A percentile compares a stretch with the other conserved stretches of the same genome.
Evolutionary conservation across 1,140 invertebrate genomes (phyloP).

Genomic region (Aphelinus atriplicis): DNA sequence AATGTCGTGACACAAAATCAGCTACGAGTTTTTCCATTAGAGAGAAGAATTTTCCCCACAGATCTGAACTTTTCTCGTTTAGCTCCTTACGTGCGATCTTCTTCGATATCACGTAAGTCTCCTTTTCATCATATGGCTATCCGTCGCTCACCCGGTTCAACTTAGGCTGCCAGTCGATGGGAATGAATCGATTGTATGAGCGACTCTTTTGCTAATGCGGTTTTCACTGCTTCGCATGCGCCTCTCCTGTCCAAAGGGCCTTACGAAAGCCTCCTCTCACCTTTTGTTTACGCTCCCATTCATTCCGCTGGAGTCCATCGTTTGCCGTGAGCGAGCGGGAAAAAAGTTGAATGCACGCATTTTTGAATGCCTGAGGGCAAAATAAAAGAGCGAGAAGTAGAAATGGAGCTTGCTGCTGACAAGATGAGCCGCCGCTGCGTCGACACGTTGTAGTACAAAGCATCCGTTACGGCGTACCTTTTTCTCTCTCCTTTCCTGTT

Average conservation of each 20-base stretch:
- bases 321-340: too few relatives aligned
- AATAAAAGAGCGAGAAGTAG: too few relatives aligned
- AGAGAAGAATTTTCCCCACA: too few relatives aligned
- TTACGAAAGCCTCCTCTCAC: slow-evolving; percentile 4
- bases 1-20: too few relatives aligned
- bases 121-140: background rate
- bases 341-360: too few relatives aligned
- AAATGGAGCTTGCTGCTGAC: background rate
- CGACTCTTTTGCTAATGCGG: too few relatives aligned
- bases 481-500: too few relatives aligned
- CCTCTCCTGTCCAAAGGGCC: background rate
- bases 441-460: slow-evolving; percentile 11
- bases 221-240: too few relatives aligned
- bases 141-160: too few relatives aligned
- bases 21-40: too few relatives aligned
- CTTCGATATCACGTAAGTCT: background rate
- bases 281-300: slow-evolving; percentile 7
- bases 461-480: background rate
- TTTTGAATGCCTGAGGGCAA: too few relatives aligned
- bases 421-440: background rate
- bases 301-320: background rate
- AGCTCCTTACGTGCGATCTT: background rate
- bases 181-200: background rate
- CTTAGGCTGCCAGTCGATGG: background rate
- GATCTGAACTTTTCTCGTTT: background rate